Evolutionary conservation across 1,140 invertebrate species (phyloP).

Genomic region (Muscidifurax raptorellus): DNA sequence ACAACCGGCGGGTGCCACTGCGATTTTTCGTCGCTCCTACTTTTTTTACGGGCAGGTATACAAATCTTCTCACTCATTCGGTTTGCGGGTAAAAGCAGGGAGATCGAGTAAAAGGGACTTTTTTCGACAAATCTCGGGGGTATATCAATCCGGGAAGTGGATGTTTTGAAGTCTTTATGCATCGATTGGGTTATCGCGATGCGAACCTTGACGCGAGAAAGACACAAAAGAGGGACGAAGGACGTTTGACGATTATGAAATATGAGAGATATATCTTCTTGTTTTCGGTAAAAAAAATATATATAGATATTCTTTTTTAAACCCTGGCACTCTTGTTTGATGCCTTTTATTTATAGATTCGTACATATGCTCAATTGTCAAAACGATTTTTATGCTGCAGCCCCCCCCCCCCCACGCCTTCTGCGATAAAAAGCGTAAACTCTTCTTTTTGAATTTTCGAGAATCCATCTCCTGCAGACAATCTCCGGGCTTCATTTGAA

Average conservation of each 20-base stretch:
- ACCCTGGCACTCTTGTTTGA: too few relatives aligned
- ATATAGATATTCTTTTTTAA: too few relatives aligned
- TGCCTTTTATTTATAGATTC: too few relatives aligned
- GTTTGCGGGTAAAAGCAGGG: background rate
- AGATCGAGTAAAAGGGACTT: background rate
- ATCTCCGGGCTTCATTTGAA: conserved; percentile 71
- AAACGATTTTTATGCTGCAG: too few relatives aligned
- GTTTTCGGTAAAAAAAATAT: conserved; percentile 41
- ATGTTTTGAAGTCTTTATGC: conserved; percentile 48
- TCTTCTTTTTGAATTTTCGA: conserved; percentile 72
- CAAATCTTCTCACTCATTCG: too few relatives aligned
- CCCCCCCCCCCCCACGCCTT: too few relatives aligned
- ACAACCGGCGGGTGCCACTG: conserved; percentile 53
- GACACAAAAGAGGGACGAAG: conserved; percentile 8
- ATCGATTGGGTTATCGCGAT: conserved; percentile 40
- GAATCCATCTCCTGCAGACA: conserved; percentile 67
- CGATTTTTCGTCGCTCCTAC: conserved; percentile 48
- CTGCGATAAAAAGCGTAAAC: conserved; percentile 5
- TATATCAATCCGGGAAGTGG: conserved; percentile 43
- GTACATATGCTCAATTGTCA: too few relatives aligned
- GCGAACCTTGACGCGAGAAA: background rate
- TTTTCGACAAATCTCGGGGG: conserved; percentile 35
- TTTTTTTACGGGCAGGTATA: background rate
- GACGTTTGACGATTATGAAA: conserved; percentile 36
- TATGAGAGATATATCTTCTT: conserved; percentile 11